Base-by-base conservation (phyloP, 2,797 vertebrate species). In the Meda fulgida region DNA sequence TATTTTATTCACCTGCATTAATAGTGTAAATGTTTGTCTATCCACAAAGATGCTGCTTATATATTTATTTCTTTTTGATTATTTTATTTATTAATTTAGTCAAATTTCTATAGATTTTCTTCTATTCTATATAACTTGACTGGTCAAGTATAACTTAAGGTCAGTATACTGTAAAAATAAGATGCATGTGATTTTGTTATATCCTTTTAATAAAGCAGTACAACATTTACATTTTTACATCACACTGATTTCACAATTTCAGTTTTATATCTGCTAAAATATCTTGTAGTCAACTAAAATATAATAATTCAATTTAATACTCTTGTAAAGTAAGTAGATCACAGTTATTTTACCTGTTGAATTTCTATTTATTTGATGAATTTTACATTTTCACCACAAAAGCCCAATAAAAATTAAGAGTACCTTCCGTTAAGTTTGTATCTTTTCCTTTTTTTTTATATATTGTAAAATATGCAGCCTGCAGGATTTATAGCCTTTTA, bases 131-230 rank as follows among this genome's bases (percentile, higher is more conserved):
- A 38, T n/a, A 40, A 16, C 11, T 43, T 43, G 53, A 8, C 40
- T 43, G 40, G 40, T n/a, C n/a, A n/a, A n/a, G n/a, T n/a, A n/a
- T n/a, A n/a, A n/a, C n/a, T n/a, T 34, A 26, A 11, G 1, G 38
- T 43, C 10, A 40, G 1, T 58, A 78, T 71, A 36, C 26, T 46
- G n/a, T 34, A 14, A 46, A 69, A 46, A 84, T 26, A 29, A 76
- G 36, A 29, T 18, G n/a, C 14, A 75, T 55, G 14, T 34, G 7
- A 31, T 58, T 78, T 78, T 78, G 26, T 58, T 6, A 60, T 34
- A 84, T 78, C n/a, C 51, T 34, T 40, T 84, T 55, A 77, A 70
- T 78, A 46, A 78, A 23, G 51, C 26, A 78, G 8, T 53, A 38
- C 23, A 76, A 21, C 23, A 69, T 58, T 36, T 3, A 18, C 6